Base-by-base conservation (phyloP, 2,797 vertebrate species). In the Lepilemur ruficaudatus region DNA sequence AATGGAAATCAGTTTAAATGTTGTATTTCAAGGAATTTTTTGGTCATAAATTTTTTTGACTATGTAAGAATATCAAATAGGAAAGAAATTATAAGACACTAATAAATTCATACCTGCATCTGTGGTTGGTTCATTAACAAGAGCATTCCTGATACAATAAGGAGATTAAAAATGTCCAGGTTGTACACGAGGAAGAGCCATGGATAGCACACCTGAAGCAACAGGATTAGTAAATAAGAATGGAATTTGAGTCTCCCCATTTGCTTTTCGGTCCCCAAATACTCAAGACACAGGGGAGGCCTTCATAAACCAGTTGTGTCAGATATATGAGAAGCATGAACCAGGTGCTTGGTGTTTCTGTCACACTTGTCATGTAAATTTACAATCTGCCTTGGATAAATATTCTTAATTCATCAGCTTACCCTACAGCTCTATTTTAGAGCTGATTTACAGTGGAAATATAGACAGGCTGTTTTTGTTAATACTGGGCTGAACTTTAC, bases 1-100 rank as follows among this genome's bases (percentile, higher is more conserved):
- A 83, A 76, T 79, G 76, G 52, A 93, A 89, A 61, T 61, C 14
- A 6, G 30, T 88, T 92, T 87, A 87, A 94, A 94, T 89, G 5
- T 73, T 79, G 8, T 84, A 55, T 94, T 83, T 86, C 32, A 94
- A 96, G 70, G 90, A 75, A 57, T 79, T 65, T 91, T 79, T 92
- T 91, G 57, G 59, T 67, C 28, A 2, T 61, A 73, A 73, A 59
- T 72, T 94, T 57, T 90, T 43, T 88, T 17, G 85, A 22, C 22
- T 75, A 25, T 78, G 17, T 90, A 43, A 75, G 48, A 83, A n/a
- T 92, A 72, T 69, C 61, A 59, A 14, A 35, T 30, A 57, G 67
- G 50, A 92, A 94, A 81, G 75, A 78, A 59, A 38, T 87, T 23
- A 17, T 48, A 75, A 84, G 67, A 70, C 63, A 59, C 43, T 92